Conservation (phyloP, 2,888 invertebrate genomes). For the Phania funesta region DNA sequence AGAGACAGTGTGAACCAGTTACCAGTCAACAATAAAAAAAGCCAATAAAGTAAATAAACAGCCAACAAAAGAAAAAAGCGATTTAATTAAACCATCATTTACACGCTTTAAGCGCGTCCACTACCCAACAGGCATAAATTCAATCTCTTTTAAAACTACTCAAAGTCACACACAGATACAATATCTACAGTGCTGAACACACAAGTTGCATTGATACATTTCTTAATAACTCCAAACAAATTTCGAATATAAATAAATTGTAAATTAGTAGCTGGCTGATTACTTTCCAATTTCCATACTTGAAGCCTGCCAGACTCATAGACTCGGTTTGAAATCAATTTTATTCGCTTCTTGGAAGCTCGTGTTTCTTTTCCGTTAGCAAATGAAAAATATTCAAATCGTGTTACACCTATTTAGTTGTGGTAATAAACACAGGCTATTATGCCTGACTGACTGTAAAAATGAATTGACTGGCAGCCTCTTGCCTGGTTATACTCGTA, state of each 20-base stretch:
- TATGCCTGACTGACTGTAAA: neutral
- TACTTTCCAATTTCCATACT: neutral
- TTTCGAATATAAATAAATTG: slow-evolving; percentile 14
- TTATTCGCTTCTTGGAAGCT: slow-evolving; percentile 15
- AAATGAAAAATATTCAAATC: neutral
- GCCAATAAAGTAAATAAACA: slow-evolving; percentile 40
- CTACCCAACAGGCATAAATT: slow-evolving; percentile 19
- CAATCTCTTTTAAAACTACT: slow-evolving; percentile 11
- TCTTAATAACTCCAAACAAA: slow-evolving; percentile 6
- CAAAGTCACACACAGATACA: neutral
- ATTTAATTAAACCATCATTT: slow-evolving; percentile 69
- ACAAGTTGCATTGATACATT: neutral
- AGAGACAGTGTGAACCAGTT: slow-evolving; percentile 19
- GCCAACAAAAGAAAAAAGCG: slow-evolving; percentile 14
- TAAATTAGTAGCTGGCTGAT: slow-evolving; percentile 15
- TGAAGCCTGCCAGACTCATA: slow-evolving; percentile 26
- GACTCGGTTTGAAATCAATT: slow-evolving; percentile 52
- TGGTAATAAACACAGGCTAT: slow-evolving; percentile 18
- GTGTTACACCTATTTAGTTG: slow-evolving; percentile 28
- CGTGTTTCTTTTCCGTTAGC: neutral
- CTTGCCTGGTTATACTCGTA: neutral
- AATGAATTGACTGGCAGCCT: neutral
- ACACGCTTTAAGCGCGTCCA: slow-evolving; percentile 63
- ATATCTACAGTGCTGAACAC: neutral
- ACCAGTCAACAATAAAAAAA: neutral